phyloP scores from a whole-genome alignment of 2,888 invertebrate species.

The Melieria crassipennis region DNA sequence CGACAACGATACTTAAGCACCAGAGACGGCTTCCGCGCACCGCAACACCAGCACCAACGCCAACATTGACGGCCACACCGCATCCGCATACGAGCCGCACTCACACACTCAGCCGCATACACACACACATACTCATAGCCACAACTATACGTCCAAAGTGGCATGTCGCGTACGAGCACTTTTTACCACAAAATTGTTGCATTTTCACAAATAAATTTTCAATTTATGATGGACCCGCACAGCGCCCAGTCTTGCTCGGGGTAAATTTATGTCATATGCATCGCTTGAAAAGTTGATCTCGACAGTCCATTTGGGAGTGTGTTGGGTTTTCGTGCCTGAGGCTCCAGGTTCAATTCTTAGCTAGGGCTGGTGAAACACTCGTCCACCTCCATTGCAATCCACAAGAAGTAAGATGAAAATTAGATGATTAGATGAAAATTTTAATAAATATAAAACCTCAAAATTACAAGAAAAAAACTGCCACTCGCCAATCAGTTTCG shows the following conservation, averaged over 20 bases:
- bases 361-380: not conserved
- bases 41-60: too few relatives aligned
- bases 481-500: too few relatives aligned
- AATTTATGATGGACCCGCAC: constrained; percentile 23
- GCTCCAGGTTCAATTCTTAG: not conserved
- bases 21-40: too few relatives aligned
- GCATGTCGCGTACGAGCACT: not conserved
- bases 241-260: not conserved
- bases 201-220: constrained; percentile 14
- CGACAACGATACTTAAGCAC: too few relatives aligned
- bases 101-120: too few relatives aligned
- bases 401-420: too few relatives aligned
- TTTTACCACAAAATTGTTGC: constrained; percentile 27
- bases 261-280: not conserved
- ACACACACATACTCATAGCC: not conserved
- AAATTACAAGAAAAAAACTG: too few relatives aligned
- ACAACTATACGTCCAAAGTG: not conserved
- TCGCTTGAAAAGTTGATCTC: not conserved
- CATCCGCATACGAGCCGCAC: not conserved
- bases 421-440: too few relatives aligned
- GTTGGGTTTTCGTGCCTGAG: not conserved
- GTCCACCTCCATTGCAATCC: too few relatives aligned
- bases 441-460: too few relatives aligned
- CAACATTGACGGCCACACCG: too few relatives aligned
- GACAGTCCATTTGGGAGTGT: not conserved